phyloP scores from a whole-genome alignment of 2,888 invertebrate species.

The Tipula confusa region DNA sequence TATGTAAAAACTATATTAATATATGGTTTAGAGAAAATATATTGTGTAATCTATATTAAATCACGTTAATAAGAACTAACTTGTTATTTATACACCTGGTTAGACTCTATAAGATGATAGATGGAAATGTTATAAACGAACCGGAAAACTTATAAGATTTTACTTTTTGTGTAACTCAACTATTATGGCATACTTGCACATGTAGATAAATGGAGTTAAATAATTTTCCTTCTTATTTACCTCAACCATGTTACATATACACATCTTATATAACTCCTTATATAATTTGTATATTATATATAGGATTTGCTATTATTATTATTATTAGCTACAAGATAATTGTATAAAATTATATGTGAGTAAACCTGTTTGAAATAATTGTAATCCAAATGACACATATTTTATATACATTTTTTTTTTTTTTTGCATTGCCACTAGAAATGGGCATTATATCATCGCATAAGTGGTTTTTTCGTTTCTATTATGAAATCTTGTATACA shows the following conservation, averaged over 20 bases:
- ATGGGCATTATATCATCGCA: neutral
- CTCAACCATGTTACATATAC: neutral
- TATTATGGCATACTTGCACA: neutral
- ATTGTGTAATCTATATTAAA: neutral
- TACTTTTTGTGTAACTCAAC: neutral
- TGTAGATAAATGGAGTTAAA: neutral
- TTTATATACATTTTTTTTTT: too few relatives aligned
- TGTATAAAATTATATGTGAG: neutral
- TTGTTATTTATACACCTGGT: neutral
- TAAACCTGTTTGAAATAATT: neutral
- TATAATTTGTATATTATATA: neutral
- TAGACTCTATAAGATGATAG: neutral
- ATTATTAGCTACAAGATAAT: neutral
- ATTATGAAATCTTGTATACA: neutral
- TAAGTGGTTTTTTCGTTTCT: neutral
- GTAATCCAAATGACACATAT: neutral
- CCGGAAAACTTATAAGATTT: neutral
- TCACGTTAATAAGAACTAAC: neutral
- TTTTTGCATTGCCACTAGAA: neutral
- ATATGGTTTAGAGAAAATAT: neutral
- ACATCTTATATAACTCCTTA: conserved; percentile 1
- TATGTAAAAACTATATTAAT: neutral
- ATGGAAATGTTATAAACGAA: neutral
- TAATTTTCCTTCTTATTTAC: neutral
- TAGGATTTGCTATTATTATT: neutral